Percentiles rank a stretch among this genome's conserved stretches.
phyloP scores from a whole-genome alignment of 2,888 invertebrate species.

The Lapara coniferarum region DNA sequence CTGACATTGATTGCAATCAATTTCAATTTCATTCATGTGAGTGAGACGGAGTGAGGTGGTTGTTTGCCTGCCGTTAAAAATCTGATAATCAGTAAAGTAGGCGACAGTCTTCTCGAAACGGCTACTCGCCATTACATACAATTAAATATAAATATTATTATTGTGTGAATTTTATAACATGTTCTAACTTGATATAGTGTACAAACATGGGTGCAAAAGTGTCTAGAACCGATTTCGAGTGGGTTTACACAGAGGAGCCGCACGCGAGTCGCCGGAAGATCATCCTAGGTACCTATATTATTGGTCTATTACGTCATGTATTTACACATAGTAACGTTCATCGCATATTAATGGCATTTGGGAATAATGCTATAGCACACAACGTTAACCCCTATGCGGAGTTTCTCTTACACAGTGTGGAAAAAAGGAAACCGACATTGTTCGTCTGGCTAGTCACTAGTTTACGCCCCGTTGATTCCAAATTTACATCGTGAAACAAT shows the following conservation, averaged over 20 bases:
- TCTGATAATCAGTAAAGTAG: slow-evolving; percentile 8
- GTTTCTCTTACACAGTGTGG: slow-evolving; percentile 1
- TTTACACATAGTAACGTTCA: slow-evolving; percentile 9
- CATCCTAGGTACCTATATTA: slow-evolving; percentile 92
- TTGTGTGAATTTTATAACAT: slow-evolving; percentile 30
- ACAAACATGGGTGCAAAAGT: slow-evolving; percentile 95
- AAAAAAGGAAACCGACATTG: background rate
- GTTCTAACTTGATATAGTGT: slow-evolving; percentile 33
- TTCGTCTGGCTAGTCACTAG: background rate
- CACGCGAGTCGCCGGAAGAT: slow-evolving; percentile 97
- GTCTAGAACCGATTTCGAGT: slow-evolving; percentile 97
- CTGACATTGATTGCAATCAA: too few species aligned
- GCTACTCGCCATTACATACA: background rate
- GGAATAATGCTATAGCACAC: background rate
- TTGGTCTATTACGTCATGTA: slow-evolving; percentile 37
- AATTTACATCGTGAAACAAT: slow-evolving; percentile 10
- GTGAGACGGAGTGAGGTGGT: background rate
- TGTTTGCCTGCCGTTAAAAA: background rate
- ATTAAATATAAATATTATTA: background rate
- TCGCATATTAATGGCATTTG: background rate
- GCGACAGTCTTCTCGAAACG: background rate
- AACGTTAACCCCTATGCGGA: background rate
- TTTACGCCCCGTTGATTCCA: slow-evolving; percentile 23
- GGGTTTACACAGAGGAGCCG: slow-evolving; percentile 98
- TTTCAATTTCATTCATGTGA: background rate